Evolutionary conservation across 2,113 vertebrate genomes (phyloP).

Genomic region (Herpailurus yagouaroundi): DNA sequence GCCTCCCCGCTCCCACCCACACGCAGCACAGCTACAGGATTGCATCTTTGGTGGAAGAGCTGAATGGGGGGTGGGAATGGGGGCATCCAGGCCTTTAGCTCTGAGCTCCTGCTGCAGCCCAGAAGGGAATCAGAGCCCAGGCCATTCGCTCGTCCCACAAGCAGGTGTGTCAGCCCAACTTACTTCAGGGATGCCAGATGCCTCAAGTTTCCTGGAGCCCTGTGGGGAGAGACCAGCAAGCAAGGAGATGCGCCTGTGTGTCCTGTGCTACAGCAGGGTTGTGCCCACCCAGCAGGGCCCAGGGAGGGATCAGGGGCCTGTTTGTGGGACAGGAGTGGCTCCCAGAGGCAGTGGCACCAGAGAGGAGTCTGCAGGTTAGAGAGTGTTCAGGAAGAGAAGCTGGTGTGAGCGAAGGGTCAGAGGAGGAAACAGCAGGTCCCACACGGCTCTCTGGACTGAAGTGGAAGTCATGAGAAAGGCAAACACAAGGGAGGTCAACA

Average conservation of each 20-base stretch:
- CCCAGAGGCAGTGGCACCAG: fast-evolving
- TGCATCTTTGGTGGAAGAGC: background rate
- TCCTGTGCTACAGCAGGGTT: fast-evolving
- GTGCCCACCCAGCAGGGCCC: background rate
- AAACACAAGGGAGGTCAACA: fast-evolving
- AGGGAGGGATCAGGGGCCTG: background rate
- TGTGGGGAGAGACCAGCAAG: fast-evolving
- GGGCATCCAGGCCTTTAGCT: fast-evolving
- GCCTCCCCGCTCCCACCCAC: background rate
- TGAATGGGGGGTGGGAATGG: background rate
- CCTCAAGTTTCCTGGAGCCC: background rate
- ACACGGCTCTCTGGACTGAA: background rate
- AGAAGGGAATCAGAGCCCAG: background rate
- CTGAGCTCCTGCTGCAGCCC: background rate
- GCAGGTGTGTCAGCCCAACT: fast-evolving
- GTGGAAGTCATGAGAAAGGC: background rate
- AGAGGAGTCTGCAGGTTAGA: background rate
- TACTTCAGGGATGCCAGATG: background rate
- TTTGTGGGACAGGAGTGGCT: background rate
- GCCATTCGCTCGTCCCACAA: fast-evolving
- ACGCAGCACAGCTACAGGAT: fast-evolving
- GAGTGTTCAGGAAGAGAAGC: background rate
- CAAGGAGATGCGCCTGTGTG: background rate
- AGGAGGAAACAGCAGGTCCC: background rate
- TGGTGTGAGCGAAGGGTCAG: background rate